These are phyloP conservation scores for Potamarius usumacintae DNA, from an alignment of 2,113 vertebrate genomes.

Conservation along the genomic window DNA sequence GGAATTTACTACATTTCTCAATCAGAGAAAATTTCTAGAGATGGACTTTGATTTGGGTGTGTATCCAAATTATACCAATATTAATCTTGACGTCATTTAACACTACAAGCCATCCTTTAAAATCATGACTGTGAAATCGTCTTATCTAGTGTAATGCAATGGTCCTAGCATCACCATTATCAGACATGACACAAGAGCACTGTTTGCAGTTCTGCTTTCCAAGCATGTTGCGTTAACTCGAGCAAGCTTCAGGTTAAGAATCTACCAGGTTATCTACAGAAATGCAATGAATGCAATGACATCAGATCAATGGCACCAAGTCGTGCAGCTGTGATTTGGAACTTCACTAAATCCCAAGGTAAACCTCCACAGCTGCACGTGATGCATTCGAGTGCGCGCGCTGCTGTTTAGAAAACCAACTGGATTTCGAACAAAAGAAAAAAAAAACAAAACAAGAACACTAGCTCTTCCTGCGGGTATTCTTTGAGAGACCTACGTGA, in stretches of 20 bases:
- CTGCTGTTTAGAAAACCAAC: neutral
- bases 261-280: neutral
- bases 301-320: neutral
- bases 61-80: neutral
- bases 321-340: neutral
- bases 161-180: neutral
- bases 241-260: neutral
- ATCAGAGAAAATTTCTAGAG: neutral
- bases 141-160: neutral
- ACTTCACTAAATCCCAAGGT: neutral
- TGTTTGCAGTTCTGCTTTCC: neutral
- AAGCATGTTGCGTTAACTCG: neutral
- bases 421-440: neutral
- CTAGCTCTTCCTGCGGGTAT: too few species aligned
- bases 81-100: neutral
- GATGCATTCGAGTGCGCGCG: neutral
- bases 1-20: constrained; percentile 1
- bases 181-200: neutral
- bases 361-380: neutral
- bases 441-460: neutral
- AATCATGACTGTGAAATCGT: neutral
- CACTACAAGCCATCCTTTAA: neutral
- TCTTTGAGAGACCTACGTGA: neutral
- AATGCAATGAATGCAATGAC: neutral
- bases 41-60: neutral